Evolutionary conservation across 1,140 invertebrate genomes (phyloP).

Genomic region (Sarcophaga peregrina): DNA sequence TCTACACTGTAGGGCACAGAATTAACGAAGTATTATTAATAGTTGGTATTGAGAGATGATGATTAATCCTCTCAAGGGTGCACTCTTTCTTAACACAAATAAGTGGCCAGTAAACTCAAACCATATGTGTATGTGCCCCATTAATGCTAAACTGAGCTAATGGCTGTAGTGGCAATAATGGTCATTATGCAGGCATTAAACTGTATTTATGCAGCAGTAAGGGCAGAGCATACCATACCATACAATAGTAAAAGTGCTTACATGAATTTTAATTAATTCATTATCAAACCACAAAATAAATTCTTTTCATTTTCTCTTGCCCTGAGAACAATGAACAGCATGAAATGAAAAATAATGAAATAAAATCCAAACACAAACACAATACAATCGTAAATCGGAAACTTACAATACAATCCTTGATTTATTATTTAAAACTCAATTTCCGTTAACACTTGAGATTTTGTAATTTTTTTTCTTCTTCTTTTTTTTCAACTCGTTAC

Average conservation of each 20-base stretch:
- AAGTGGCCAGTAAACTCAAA: neutral
- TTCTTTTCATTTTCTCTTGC: neutral
- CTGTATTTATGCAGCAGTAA: neutral
- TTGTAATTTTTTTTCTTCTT: neutral
- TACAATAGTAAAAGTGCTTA: conserved; percentile 22
- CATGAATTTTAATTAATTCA: conserved; percentile 42
- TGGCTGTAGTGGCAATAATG: neutral
- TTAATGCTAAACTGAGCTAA: neutral
- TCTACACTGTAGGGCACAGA: no score
- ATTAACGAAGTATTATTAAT: no score
- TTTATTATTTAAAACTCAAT: conserved; percentile 34
- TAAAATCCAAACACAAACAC: no score
- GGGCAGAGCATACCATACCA: neutral
- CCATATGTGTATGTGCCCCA: neutral
- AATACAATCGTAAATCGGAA: neutral
- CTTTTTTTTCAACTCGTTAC: neutral
- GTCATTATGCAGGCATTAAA: conserved; percentile 14
- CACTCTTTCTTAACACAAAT: no score
- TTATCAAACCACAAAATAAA: conserved; percentile 34
- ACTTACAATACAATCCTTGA: conserved; percentile 25
- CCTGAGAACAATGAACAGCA: no score
- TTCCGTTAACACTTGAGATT: conserved; percentile 32
- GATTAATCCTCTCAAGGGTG: no score
- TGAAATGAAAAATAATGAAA: neutral
- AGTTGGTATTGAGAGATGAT: no score